These are phyloP conservation scores for Hydrocynus forskahlii DNA, from an alignment of 2,797 vertebrate species.

Conservation along the genomic window DNA sequence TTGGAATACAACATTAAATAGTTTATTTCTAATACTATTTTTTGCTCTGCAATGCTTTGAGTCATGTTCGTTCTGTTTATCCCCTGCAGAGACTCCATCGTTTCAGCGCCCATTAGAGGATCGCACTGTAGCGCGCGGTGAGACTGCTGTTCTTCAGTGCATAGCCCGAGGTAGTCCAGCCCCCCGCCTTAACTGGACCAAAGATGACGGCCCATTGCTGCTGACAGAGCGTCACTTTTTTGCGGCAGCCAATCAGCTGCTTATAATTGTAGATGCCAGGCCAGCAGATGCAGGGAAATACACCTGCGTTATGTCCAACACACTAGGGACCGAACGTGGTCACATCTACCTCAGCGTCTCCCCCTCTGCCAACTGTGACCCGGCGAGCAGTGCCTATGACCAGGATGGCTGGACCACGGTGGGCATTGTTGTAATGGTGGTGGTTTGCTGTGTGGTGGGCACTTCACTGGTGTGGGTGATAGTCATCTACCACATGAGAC, in stretches of 20 bases:
- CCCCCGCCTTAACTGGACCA: slow-evolving; percentile 94
- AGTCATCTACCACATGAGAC: slow-evolving; percentile 97
- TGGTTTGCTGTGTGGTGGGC: slow-evolving; percentile 98
- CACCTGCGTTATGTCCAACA: slow-evolving; percentile 97
- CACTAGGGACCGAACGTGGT: slow-evolving; percentile 91
- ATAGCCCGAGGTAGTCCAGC: slow-evolving; percentile 94
- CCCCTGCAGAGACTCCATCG: slow-evolving; percentile 88
- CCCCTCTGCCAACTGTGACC: slow-evolving; percentile 91
- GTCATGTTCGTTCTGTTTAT: neutral
- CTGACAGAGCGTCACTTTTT: slow-evolving; percentile 97
- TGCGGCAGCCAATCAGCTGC: slow-evolving; percentile 93
- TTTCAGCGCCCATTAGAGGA: slow-evolving; percentile 92
- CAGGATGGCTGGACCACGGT: slow-evolving; percentile 94
- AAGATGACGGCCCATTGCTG: slow-evolving; percentile 88
- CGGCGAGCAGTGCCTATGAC: slow-evolving; percentile 67
- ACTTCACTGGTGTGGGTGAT: slow-evolving; percentile 98
- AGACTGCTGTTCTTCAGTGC: slow-evolving; percentile 95
- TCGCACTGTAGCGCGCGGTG: slow-evolving; percentile 90
- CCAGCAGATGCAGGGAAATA: slow-evolving; percentile 92
- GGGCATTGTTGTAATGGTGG: slow-evolving; percentile 96
- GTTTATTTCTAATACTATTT: too few relatives aligned
- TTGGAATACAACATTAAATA: too few relatives aligned
- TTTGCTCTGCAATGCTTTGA: too few relatives aligned
- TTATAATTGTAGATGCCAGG: slow-evolving; percentile 93
- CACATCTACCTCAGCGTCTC: slow-evolving; percentile 87